A percentile compares a stretch with the other conserved stretches of the same genome.
These are phyloP conservation scores for Musca vetustissima DNA, from an alignment of 1,140 invertebrate genomes.

Conservation along the genomic window DNA sequence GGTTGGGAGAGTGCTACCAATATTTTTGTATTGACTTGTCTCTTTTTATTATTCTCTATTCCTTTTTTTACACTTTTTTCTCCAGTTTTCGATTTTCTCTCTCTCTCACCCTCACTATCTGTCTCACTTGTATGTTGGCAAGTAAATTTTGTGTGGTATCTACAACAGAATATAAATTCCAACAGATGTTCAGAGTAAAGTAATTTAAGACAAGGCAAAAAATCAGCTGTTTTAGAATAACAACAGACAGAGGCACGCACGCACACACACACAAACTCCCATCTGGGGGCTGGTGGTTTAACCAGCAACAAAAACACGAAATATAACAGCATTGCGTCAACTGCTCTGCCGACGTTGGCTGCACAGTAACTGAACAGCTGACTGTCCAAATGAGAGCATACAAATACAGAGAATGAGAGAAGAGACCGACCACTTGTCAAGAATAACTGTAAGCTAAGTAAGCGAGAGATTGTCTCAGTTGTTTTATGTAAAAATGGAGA, in stretches of 20 bases:
- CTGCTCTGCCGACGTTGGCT: background rate
- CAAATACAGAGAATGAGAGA: background rate
- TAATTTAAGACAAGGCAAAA: constrained; percentile 7
- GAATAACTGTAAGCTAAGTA: constrained; percentile 14
- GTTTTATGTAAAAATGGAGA: background rate
- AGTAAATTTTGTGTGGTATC: too few relatives aligned
- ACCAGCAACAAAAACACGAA: background rate
- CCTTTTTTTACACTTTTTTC: too few relatives aligned
- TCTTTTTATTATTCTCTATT: too few relatives aligned
- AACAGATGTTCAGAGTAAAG: too few relatives aligned
- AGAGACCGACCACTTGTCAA: too few relatives aligned
- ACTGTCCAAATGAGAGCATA: background rate
- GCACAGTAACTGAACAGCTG: constrained; percentile 19
- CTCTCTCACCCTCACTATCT: too few relatives aligned
- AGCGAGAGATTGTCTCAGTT: background rate
- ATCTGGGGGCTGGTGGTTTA: background rate
- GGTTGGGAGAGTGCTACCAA: too few relatives aligned
- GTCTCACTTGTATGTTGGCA: too few relatives aligned
- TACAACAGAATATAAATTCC: too few relatives aligned
- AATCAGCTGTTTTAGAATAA: constrained; percentile 15
- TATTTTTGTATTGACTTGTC: too few relatives aligned
- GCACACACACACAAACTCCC: constrained; percentile 3
- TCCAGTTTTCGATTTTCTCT: too few relatives aligned
- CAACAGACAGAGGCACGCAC: too few relatives aligned
- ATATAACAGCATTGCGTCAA: background rate